Evolutionary conservation across 2,797 vertebrate genomes (phyloP).

Genomic region (Pelochelys cantorii): DNA sequence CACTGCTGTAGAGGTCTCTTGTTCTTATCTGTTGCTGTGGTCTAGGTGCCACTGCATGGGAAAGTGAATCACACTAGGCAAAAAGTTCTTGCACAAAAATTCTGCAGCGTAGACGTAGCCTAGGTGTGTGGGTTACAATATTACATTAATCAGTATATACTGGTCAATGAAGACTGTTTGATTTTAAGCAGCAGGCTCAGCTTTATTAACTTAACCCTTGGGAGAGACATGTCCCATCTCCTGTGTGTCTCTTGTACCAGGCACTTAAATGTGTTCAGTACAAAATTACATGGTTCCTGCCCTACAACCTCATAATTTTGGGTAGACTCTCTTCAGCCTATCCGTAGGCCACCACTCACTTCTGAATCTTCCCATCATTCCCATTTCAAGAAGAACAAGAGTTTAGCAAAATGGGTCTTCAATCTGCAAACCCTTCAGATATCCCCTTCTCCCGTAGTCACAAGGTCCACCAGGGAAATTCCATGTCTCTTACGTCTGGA

Average conservation of each 20-base stretch:
- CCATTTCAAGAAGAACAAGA: fast-evolving
- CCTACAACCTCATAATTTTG: not conserved
- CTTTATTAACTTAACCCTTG: not conserved
- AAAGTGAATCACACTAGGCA: no score
- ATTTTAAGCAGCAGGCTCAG: not conserved
- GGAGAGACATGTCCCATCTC: not conserved
- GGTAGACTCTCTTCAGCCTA: fast-evolving
- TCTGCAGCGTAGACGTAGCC: no score
- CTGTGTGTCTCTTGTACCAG: not conserved
- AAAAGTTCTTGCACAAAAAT: no score
- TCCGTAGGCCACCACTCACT: not conserved
- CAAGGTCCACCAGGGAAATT: not conserved
- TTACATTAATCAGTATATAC: fast-evolving
- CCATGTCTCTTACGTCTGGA: not conserved
- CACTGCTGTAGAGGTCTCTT: no score
- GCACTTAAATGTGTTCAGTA: not conserved
- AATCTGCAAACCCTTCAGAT: not conserved
- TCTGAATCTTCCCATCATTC: not conserved
- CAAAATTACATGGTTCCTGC: not conserved
- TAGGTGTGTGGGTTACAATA: no score
- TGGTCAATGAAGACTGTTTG: not conserved
- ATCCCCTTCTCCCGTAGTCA: not conserved
- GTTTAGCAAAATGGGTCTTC: not conserved
- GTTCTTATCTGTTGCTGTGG: no score
- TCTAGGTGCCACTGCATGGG: no score